Base-by-base conservation (phyloP, 35 echinoderm and acorn worm genomes). In the Eucidaris tribuloides region DNA sequence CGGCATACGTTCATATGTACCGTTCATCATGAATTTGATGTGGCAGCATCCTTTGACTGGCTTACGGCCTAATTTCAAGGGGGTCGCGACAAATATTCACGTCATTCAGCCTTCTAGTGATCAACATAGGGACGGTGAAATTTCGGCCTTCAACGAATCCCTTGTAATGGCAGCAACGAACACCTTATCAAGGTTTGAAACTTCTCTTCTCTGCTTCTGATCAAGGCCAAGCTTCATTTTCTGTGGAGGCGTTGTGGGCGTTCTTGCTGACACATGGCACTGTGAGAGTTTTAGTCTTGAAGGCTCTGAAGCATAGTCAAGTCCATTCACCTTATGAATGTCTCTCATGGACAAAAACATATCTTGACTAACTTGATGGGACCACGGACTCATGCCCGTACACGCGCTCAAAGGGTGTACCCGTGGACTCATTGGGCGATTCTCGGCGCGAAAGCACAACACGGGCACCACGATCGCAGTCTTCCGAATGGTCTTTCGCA, bases 321-420 rank as follows among this genome's bases (percentile, higher is more conserved):
- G 65, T 3, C 91, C 18, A 23, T 85, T 84, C 9, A 58, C 62
- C 35, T 85, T 45, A 19, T 41, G 11, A 23, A 46, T 46, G 19
- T 52, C 18, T 1, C 45, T 45, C 20, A 77, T 77, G 58, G 4
- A 19, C 37, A 96, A 62, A 58, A 44, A 96, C 35, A 42, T 91
- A 37, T 96, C 93, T 88, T 87, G 1, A 91, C 14, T 25, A 88
- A 14, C 42, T 96, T 88, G 41, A 88, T 45, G 0, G 93, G 93
- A n/a, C 84, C 93, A 31, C 93, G 62, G 25, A 96, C 88, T 46
- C 32, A 45, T 88, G 88, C 3, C 93, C 93, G 50, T 76, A 94
- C 20, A 89, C 87, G 17, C 89, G 65, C 42, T 94, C 63, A 85
- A 89, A 94, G 2, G 81, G 92, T n/a, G 71, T 89, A 23, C 81